Percentiles rank a stretch among this genome's conserved stretches.
Conservation (phyloP, 2,113 vertebrate species). For the Sylvia atricapilla region DNA sequence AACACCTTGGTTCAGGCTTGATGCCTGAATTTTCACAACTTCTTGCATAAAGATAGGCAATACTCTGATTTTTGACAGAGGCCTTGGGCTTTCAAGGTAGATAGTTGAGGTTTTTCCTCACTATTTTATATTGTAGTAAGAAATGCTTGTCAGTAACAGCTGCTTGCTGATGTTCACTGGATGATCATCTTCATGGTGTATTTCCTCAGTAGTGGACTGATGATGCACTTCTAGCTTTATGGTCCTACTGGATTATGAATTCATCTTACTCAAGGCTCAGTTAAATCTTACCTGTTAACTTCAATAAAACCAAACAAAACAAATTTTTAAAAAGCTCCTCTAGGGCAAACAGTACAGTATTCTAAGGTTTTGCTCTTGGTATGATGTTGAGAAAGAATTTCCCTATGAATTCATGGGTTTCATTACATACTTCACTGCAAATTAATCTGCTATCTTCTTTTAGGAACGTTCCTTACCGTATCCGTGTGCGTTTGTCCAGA, state of each 20-base stretch:
- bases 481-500: constrained; percentile 91
- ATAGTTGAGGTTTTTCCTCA: not conserved
- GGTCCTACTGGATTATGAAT: not conserved
- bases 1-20: not conserved
- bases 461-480: constrained; percentile 93
- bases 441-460: not conserved
- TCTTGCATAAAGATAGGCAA: not conserved
- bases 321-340: not conserved
- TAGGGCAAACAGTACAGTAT: not conserved
- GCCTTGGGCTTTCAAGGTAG: not conserved
- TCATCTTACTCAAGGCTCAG: not conserved
- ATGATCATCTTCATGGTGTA: not conserved
- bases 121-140: not conserved
- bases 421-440: not conserved
- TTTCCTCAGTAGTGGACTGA: not conserved
- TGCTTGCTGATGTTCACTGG: not conserved
- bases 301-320: not conserved
- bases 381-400: not conserved
- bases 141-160: not conserved
- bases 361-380: not conserved
- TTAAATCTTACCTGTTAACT: not conserved
- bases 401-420: not conserved
- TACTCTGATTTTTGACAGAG: not conserved
- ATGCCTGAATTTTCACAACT: not conserved
- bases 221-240: not conserved